These are phyloP conservation scores for Steinernema khuongi DNA, from an alignment of 1,140 invertebrate species.

Conservation along the genomic window DNA sequence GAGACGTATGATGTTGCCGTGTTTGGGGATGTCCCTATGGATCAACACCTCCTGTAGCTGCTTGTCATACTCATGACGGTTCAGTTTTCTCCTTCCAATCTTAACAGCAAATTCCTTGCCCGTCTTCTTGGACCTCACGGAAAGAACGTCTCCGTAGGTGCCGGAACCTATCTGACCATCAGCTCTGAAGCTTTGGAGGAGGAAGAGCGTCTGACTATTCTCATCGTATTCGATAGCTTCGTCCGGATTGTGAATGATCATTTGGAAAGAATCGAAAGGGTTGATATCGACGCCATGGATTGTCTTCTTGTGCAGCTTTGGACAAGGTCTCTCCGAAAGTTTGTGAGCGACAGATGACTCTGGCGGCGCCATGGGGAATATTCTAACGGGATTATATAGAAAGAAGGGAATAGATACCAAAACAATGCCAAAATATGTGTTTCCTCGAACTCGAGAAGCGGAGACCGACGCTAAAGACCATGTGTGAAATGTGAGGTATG, in stretches of 20 bases:
- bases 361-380: too few species aligned
- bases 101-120: neutral
- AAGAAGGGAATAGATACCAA: too few species aligned
- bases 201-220: neutral
- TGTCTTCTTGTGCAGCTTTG: neutral
- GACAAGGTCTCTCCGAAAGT: too few species aligned
- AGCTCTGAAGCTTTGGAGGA: neutral
- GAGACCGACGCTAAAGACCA: too few species aligned
- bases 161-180: neutral
- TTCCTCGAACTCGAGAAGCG: too few species aligned
- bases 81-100: neutral
- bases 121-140: neutral
- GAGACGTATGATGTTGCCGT: neutral
- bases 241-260: neutral
- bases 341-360: too few species aligned
- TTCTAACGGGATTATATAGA: too few species aligned
- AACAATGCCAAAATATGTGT: too few species aligned
- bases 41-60: neutral
- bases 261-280: neutral
- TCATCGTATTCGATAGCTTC: neutral
- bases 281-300: neutral
- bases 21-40: neutral
- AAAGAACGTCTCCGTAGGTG: neutral
- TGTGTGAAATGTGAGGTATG: too few species aligned
- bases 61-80: neutral